Conservation (phyloP, 2,888 invertebrate species). For the Cephus pygmeus region DNA sequence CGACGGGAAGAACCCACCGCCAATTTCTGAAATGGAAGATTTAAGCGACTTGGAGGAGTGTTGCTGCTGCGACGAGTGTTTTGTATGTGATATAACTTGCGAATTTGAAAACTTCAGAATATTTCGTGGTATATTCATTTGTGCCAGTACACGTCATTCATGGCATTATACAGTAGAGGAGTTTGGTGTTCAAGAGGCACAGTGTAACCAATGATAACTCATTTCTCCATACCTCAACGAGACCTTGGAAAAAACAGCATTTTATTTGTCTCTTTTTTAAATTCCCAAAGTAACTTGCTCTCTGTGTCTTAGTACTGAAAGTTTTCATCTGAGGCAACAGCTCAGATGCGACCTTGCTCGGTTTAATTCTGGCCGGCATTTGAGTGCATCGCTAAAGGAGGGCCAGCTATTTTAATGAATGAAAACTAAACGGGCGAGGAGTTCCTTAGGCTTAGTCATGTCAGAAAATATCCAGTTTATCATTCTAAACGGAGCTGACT, state of each 20-base stretch:
- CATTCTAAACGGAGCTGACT: not conserved
- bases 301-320: not conserved
- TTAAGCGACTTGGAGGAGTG: constrained; percentile 66
- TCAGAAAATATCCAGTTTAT: not conserved
- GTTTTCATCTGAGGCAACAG: not conserved
- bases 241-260: not conserved
- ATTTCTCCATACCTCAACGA: not conserved
- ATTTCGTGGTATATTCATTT: not conserved
- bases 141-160: not conserved
- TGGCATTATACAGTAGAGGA: not conserved
- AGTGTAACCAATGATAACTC: not conserved
- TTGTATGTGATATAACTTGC: constrained; percentile 68
- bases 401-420: not conserved
- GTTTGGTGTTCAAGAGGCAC: not conserved
- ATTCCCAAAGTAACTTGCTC: not conserved
- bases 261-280: not conserved
- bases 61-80: constrained; percentile 83
- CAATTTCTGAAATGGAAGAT: constrained; percentile 66
- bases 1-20: constrained; percentile 33
- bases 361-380: not conserved
- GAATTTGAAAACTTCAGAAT: not conserved
- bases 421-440: not conserved
- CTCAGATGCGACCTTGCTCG: not conserved
- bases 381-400: not conserved
- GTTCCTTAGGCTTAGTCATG: not conserved